These are phyloP conservation scores for Zophobas morio DNA, from an alignment of 1,140 invertebrate genomes.

Conservation along the genomic window DNA sequence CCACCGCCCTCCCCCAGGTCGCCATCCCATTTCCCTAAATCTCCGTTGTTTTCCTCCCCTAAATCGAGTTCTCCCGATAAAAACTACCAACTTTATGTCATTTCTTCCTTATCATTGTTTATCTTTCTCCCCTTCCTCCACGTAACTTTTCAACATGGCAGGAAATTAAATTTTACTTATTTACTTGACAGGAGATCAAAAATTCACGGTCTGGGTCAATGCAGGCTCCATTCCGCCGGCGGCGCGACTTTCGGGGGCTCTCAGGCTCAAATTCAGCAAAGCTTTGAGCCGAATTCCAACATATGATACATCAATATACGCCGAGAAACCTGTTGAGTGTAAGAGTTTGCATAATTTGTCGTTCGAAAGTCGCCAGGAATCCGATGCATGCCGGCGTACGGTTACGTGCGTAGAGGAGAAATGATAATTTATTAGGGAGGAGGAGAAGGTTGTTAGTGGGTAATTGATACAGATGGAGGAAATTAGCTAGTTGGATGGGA, in stretches of 20 bases:
- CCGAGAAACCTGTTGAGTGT: slow-evolving; percentile 17
- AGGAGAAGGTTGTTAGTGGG: not conserved
- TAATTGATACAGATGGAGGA: slow-evolving; percentile 24
- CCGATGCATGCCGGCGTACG: not conserved
- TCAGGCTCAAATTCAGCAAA: not conserved
- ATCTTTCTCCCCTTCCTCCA: not conserved
- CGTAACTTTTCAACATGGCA: slow-evolving; percentile 5
- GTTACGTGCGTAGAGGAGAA: not conserved
- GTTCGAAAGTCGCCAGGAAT: slow-evolving; percentile 1
- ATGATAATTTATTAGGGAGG: not conserved
- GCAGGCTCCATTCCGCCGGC: not conserved
- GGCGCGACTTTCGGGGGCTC: not conserved
- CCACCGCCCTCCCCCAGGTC: no score
- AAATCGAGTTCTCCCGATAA: no score
- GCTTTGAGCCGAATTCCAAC: not conserved
- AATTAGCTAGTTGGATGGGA: slow-evolving; percentile 4
- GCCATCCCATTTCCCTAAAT: no score
- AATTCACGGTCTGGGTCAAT: slow-evolving; percentile 6
- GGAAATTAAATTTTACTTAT: slow-evolving; percentile 38
- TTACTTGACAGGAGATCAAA: slow-evolving; percentile 31
- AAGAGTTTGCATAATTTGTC: slow-evolving; percentile 17
- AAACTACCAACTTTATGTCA: no score
- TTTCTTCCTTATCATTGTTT: not conserved
- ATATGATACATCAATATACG: slow-evolving; percentile 6
- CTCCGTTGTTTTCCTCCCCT: no score